Base-by-base conservation (phyloP, 2,797 vertebrate species). In the Notoglanidium macrostoma region DNA sequence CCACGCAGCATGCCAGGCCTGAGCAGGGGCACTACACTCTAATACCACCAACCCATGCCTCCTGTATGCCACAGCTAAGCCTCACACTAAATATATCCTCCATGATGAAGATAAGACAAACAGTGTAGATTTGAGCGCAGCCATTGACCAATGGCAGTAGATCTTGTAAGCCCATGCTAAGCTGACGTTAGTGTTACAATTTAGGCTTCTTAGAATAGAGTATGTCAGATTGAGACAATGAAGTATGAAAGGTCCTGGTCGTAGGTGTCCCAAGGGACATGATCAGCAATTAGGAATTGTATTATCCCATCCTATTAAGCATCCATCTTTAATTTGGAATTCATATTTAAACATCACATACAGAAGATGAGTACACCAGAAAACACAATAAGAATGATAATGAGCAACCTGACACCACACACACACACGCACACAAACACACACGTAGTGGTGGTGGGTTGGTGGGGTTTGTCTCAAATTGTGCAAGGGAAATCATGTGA, bases 81-180 rank as follows among this genome's bases (percentile, higher is more conserved):
- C 93, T 91, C 94, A 92, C 92, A 93, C 97, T 98, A 97, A 96
- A 97, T 96, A 97, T 96, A 97, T 94, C 94, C 92, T 94, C 87
- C 85, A 92, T 90, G 88, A 93, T 93, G 90, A 95, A 92, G 97
- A 96, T 93, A 94, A 97, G 94, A 96, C 96, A 93, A 95, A 96
- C 95, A 93, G 93, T 79, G 92, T 87, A 92, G 95, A 97, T 97
- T 95, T 95, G 95, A 96, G 94, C 89, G 19, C 74, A 67, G 90
- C 72, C 90, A 87, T 70, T 92, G 92, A 92, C 96, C 97, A 96
- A 95, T 95, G 93, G 91, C 92, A 90, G 92, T 89, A 77, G 70
- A 73, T 78, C 85, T 86, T 91, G 87, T 92, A 95, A 96, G 92
- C 93, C 91, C 51, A 46, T 65, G 91, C 90, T 93, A 93, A 94